Evolutionary conservation across 2,113 vertebrate genomes (phyloP).

Genomic region (Erinaceus europaeus): DNA sequence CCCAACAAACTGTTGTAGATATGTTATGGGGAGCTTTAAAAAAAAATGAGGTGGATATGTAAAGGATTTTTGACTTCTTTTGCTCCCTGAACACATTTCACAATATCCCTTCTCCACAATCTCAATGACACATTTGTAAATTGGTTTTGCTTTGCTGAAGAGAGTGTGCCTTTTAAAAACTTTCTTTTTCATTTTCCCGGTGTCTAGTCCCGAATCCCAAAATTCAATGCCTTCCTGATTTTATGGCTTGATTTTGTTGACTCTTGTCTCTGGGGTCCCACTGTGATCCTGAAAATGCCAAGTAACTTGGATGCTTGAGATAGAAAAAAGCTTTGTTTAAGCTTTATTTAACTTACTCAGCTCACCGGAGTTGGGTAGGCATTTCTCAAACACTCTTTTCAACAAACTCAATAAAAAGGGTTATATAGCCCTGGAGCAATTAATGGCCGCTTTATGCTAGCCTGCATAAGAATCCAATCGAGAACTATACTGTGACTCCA

Average conservation of each 20-base stretch:
- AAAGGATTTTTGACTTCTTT: background rate
- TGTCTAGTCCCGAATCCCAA: constrained; percentile 58
- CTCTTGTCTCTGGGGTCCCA: constrained; percentile 72
- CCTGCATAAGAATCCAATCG: constrained; percentile 31
- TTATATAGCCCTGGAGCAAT: constrained; percentile 59
- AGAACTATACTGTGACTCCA: constrained; percentile 7
- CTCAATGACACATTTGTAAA: constrained; percentile 57
- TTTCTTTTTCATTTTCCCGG: constrained; percentile 54
- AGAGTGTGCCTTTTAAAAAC: constrained; percentile 54
- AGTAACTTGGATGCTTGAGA: constrained; percentile 59
- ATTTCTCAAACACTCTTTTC: constrained; percentile 67
- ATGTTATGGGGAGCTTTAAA: background rate
- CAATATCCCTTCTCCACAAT: background rate
- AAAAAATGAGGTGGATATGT: background rate
- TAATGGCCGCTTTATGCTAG: constrained; percentile 57
- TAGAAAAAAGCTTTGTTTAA: constrained; percentile 70
- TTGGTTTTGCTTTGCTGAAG: constrained; percentile 56
- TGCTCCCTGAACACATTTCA: constrained; percentile 12
- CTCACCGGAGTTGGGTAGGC: constrained; percentile 60
- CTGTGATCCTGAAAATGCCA: constrained; percentile 66
- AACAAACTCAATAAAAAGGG: constrained; percentile 61
- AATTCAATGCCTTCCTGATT: constrained; percentile 74
- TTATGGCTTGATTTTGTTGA: constrained; percentile 74
- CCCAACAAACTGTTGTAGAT: too few species aligned
- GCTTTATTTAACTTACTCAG: constrained; percentile 76